Evolutionary conservation across 1,140 invertebrate genomes (phyloP).

Genomic region (Drosophila ohnishii): DNA sequence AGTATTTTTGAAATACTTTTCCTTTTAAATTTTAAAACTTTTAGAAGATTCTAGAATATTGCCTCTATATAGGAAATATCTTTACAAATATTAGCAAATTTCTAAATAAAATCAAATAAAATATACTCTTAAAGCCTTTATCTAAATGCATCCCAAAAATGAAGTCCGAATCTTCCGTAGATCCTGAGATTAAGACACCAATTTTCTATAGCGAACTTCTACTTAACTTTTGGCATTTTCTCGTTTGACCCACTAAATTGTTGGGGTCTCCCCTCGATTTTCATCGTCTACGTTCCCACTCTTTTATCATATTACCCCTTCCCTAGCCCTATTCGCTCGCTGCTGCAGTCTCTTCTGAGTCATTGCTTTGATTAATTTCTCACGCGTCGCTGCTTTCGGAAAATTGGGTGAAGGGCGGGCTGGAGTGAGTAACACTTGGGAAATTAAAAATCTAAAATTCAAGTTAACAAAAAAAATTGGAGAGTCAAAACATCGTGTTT

Average conservation of each 20-base stretch:
- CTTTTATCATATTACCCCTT: slow-evolving; percentile 11
- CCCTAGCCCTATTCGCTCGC: background rate
- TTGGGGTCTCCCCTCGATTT: slow-evolving; percentile 1
- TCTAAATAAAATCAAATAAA: background rate
- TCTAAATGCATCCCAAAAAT: background rate
- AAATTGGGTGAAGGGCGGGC: slow-evolving; percentile 42
- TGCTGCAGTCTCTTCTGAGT: slow-evolving; percentile 29
- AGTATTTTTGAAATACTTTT: background rate
- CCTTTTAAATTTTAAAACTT: background rate
- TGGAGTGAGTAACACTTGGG: slow-evolving; percentile 18
- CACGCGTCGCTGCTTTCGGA: slow-evolving; percentile 25
- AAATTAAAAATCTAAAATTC: slow-evolving; percentile 16
- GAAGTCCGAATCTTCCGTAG: background rate
- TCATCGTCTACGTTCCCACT: background rate
- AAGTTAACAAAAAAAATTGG: no score
- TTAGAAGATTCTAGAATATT: background rate
- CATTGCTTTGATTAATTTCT: slow-evolving; percentile 43
- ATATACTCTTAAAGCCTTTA: background rate
- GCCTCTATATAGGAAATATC: background rate
- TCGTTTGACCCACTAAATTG: slow-evolving; percentile 13
- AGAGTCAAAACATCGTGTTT: background rate
- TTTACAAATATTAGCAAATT: background rate
- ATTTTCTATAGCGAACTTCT: background rate
- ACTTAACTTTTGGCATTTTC: slow-evolving; percentile 10
- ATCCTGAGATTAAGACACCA: background rate